Percentiles rank a stretch among this genome's conserved stretches.
phyloP scores from a whole-genome alignment of 2,888 invertebrate species.

The Carabus problematicus region DNA sequence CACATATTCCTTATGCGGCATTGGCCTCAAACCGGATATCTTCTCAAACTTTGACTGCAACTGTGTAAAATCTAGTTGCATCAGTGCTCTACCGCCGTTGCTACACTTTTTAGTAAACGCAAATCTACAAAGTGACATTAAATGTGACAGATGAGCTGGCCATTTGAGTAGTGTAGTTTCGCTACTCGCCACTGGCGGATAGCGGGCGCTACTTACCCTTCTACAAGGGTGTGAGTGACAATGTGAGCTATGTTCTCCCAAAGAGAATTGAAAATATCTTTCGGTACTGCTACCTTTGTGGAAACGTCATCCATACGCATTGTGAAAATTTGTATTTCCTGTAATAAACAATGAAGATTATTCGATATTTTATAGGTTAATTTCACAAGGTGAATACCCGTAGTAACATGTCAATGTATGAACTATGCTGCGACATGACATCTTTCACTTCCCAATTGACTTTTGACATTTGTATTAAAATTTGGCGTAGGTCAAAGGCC shows the following conservation, averaged over 20 bases:
- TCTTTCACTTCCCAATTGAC: slow-evolving; percentile 96
- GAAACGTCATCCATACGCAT: slow-evolving; percentile 78
- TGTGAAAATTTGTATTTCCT: slow-evolving; percentile 80
- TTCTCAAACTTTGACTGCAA: slow-evolving; percentile 89
- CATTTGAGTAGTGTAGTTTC: too few relatives aligned
- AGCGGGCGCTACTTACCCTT: slow-evolving; percentile 71
- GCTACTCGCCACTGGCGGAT: too few relatives aligned
- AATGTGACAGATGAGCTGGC: slow-evolving; percentile 32
- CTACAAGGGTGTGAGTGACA: slow-evolving; percentile 87
- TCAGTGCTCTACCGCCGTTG: slow-evolving; percentile 93
- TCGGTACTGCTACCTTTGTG: slow-evolving; percentile 73
- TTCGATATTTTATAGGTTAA: background rate
- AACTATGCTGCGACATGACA: slow-evolving; percentile 92
- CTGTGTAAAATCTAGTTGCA: slow-evolving; percentile 98
- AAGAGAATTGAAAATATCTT: slow-evolving; percentile 71
- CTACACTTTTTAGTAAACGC: slow-evolving; percentile 92
- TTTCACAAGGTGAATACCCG: slow-evolving; percentile 57
- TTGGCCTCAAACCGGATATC: slow-evolving; percentile 81
- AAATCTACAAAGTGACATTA: slow-evolving; percentile 64
- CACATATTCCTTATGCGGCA: slow-evolving; percentile 89
- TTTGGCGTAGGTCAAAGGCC: slow-evolving; percentile 77
- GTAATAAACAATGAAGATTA: slow-evolving; percentile 11
- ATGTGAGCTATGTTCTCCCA: slow-evolving; percentile 91
- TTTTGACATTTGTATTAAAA: slow-evolving; percentile 85
- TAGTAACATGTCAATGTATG: slow-evolving; percentile 82